Evolutionary conservation across 2,797 vertebrate genomes (phyloP).

Genomic region (Rhinogobio ventralis): DNA sequence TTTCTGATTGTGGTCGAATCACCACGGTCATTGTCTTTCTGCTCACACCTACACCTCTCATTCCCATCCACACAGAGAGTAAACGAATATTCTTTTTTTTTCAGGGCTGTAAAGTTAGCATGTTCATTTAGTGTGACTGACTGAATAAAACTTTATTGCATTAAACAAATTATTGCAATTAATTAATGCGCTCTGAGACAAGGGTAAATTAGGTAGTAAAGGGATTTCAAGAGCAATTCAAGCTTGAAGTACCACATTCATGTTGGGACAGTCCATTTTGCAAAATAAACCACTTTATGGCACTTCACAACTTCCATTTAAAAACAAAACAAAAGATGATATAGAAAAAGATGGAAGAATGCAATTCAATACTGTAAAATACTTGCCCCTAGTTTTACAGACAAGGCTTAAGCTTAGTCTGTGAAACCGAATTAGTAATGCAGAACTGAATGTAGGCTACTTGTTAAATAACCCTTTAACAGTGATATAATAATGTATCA

Average conservation of each 20-base stretch:
- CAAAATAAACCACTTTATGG: background rate
- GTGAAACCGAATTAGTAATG: too few species aligned
- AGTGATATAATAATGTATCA: too few species aligned
- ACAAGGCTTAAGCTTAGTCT: too few species aligned
- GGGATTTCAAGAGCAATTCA: background rate
- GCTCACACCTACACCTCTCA: constrained; percentile 1
- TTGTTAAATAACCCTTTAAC: too few species aligned
- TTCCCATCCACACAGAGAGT: constrained; percentile 15
- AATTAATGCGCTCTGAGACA: background rate
- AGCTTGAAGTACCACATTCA: background rate
- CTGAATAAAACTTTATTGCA: background rate
- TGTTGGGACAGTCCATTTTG: background rate
- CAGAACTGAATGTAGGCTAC: too few species aligned
- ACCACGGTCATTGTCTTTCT: constrained; percentile 31
- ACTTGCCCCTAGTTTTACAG: background rate
- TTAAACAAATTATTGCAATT: background rate
- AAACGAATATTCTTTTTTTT: constrained; percentile 1
- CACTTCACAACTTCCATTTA: background rate
- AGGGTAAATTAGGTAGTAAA: background rate
- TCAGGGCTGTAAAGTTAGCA: background rate
- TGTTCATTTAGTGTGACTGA: background rate
- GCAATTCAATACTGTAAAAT: background rate
- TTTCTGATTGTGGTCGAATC: constrained; percentile 35
- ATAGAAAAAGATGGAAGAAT: background rate
- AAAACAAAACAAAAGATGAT: too few species aligned